Evolutionary conservation across 2,797 vertebrate genomes (phyloP).

Genomic region (Xenopus petersii): DNA sequence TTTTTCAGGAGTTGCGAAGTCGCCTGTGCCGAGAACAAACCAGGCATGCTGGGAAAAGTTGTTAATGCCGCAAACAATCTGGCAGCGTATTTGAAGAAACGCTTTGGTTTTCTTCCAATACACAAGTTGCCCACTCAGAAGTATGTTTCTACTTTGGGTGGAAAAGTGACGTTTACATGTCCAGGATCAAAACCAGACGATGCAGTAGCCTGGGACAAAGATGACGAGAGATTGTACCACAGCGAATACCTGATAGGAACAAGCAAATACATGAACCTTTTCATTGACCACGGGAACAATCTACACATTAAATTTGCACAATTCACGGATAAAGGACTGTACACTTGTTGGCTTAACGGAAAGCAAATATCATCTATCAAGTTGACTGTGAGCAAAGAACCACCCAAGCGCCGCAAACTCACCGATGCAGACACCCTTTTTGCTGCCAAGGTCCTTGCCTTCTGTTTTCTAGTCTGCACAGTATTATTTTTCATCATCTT

Average conservation of each 20-base stretch:
- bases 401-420: slow-evolving; percentile 32
- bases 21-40: slow-evolving; percentile 54
- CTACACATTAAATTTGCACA: slow-evolving; percentile 71
- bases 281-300: slow-evolving; percentile 80
- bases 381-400: slow-evolving; percentile 52
- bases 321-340: slow-evolving; percentile 68
- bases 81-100: slow-evolving; percentile 10
- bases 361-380: slow-evolving; percentile 62
- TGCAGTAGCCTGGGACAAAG: slow-evolving; percentile 86
- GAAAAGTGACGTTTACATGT: slow-evolving; percentile 70
- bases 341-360: slow-evolving; percentile 78
- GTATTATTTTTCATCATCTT: slow-evolving; percentile 56
- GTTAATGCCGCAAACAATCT: too few species aligned
- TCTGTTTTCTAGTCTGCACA: slow-evolving; percentile 50
- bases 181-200: slow-evolving; percentile 72
- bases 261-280: slow-evolving; percentile 59
- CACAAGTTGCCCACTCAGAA: slow-evolving; percentile 67
- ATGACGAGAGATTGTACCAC: slow-evolving; percentile 66
- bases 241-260: slow-evolving; percentile 55
- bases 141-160: slow-evolving; percentile 64
- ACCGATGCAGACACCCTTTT: slow-evolving; percentile 60
- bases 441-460: slow-evolving; percentile 52
- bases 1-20: slow-evolving; percentile 69
- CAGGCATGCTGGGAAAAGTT: neutral
- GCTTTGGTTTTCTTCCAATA: slow-evolving; percentile 51